Evolutionary conservation across 2,888 invertebrate genomes (phyloP).

Genomic region (Cryptophagus acutangulus): DNA sequence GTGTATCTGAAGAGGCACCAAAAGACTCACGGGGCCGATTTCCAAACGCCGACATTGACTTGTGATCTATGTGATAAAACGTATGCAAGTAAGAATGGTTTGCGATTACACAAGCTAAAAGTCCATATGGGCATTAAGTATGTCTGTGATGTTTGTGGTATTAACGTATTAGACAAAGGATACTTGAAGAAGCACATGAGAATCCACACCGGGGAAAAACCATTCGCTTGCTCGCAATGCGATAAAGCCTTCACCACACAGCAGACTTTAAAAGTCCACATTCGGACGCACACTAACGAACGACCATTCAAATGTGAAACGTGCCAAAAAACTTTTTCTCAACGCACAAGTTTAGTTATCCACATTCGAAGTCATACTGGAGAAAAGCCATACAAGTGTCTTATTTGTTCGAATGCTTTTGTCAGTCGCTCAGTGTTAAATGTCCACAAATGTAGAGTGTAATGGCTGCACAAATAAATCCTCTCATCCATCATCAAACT

Average conservation of each 20-base stretch:
- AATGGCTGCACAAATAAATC: too few relatives aligned
- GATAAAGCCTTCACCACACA: slow-evolving; percentile 49
- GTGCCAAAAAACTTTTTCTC: slow-evolving; percentile 54
- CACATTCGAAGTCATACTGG: slow-evolving; percentile 34
- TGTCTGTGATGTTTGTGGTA: slow-evolving; percentile 58
- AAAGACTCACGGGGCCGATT: too few relatives aligned
- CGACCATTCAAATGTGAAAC: slow-evolving; percentile 50
- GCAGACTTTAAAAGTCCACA: slow-evolving; percentile 50
- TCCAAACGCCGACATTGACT: too few relatives aligned
- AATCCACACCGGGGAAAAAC: slow-evolving; percentile 58
- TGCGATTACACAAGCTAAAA: too few relatives aligned
- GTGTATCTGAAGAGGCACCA: too few relatives aligned
- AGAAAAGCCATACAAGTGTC: slow-evolving; percentile 35
- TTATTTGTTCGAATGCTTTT: too few relatives aligned
- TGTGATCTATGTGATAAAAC: too few relatives aligned
- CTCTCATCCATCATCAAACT: too few relatives aligned
- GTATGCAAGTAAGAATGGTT: too few relatives aligned
- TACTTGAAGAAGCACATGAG: slow-evolving; percentile 50
- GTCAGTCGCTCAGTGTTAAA: too few relatives aligned
- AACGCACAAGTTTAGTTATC: slow-evolving; percentile 25
- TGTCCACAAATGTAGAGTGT: too few relatives aligned
- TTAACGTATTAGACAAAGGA: slow-evolving; percentile 55
- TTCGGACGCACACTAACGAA: slow-evolving; percentile 52
- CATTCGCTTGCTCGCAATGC: slow-evolving; percentile 56
- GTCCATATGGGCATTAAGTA: slow-evolving; percentile 61